Evolutionary conservation across 2,797 vertebrate genomes (phyloP).

Genomic region (Xenopus petersii): DNA sequence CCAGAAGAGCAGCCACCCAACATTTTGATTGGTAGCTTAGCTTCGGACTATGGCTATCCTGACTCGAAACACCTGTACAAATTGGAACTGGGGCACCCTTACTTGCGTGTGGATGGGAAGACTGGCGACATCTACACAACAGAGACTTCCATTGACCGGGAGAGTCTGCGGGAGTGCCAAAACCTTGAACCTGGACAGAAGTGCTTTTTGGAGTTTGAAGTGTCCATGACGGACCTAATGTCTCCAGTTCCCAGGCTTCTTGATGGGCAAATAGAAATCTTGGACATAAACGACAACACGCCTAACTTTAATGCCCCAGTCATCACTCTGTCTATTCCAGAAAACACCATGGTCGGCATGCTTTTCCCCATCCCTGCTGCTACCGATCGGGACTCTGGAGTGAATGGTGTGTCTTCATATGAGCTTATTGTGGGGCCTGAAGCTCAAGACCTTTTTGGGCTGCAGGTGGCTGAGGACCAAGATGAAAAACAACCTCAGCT

Average conservation of each 20-base stretch:
- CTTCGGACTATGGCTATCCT: conserved; percentile 85
- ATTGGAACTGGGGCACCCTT: conserved; percentile 87
- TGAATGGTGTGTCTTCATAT: conserved; percentile 87
- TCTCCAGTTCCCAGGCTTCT: conserved; percentile 81
- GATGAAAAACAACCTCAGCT: conserved; percentile 92
- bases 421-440: conserved; percentile 78
- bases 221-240: conserved; percentile 91
- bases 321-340: conserved; percentile 86
- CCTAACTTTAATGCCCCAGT: conserved; percentile 93
- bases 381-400: conserved; percentile 82
- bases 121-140: conserved; percentile 97
- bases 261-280: conserved; percentile 91
- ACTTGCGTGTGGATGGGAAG: conserved; percentile 90
- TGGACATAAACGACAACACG: conserved; percentile 96
- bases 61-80: conserved; percentile 93
- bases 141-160: conserved; percentile 87
- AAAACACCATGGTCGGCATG: conserved; percentile 85
- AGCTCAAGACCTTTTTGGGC: conserved; percentile 83
- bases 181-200: conserved; percentile 78
- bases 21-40: conserved; percentile 88
- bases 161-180: conserved; percentile 86
- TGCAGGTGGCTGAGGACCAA: conserved; percentile 87
- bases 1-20: conserved; percentile 92
- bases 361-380: conserved; percentile 89
- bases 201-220: conserved; percentile 92